A percentile compares a stretch with the other conserved stretches of the same genome.
Evolutionary conservation across 2,888 invertebrate species (phyloP).

Genomic region (Ctena decussata): DNA sequence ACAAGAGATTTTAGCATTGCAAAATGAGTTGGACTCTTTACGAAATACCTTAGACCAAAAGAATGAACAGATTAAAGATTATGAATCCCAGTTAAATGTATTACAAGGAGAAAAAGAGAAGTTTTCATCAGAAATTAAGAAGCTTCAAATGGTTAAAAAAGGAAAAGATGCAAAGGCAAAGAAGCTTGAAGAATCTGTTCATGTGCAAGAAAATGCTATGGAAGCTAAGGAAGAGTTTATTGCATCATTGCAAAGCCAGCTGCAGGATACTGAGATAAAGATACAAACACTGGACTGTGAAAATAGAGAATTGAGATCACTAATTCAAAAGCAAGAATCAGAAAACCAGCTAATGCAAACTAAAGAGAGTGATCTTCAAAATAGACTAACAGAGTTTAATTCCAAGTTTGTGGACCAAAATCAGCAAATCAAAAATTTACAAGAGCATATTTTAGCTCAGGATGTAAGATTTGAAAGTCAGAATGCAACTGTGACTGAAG

Average conservation of each 20-base stretch:
- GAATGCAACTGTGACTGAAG: background rate
- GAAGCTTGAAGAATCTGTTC: slow-evolving; percentile 57
- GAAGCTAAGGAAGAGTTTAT: slow-evolving; percentile 29
- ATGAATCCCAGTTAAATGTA: slow-evolving; percentile 55
- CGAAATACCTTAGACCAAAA: slow-evolving; percentile 46
- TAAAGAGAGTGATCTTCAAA: slow-evolving; percentile 16
- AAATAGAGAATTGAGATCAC: background rate
- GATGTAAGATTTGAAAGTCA: background rate
- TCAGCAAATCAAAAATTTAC: background rate
- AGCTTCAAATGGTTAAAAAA: slow-evolving; percentile 59
- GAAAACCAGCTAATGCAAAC: slow-evolving; percentile 21
- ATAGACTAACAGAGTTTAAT: background rate
- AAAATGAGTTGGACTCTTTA: slow-evolving; percentile 52
- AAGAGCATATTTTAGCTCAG: background rate
- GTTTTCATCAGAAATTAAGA: slow-evolving; percentile 55
- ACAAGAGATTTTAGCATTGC: slow-evolving; percentile 58
- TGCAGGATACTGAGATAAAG: background rate
- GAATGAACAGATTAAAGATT: slow-evolving; percentile 47
- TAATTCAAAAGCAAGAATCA: background rate
- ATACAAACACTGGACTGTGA: background rate
- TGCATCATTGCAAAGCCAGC: background rate
- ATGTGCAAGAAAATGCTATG: slow-evolving; percentile 41
- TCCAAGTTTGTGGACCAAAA: background rate
- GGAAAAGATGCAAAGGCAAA: slow-evolving; percentile 49
- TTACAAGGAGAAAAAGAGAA: slow-evolving; percentile 53